A percentile compares a stretch with the other conserved stretches of the same genome.
These are phyloP conservation scores for Formica aserva DNA, from an alignment of 2,888 invertebrate genomes.

Conservation along the genomic window DNA sequence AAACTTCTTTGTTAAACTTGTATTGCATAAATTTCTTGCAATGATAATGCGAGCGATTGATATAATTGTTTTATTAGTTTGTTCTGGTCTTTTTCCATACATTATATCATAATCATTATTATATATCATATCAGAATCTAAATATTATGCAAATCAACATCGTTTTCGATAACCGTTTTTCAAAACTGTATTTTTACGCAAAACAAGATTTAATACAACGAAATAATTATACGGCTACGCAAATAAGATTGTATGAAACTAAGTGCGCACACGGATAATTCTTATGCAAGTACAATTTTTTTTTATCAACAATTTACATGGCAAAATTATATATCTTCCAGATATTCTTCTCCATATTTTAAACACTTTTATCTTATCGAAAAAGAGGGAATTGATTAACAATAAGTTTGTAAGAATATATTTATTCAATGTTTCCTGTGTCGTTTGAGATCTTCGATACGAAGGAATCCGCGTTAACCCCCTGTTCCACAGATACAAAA, in stretches of 20 bases:
- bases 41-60: not conserved
- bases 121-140: not conserved
- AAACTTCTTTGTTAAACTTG: not conserved
- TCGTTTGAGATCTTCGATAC: not conserved
- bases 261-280: not conserved
- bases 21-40: not conserved
- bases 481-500: not conserved
- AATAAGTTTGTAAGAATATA: not conserved
- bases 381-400: not conserved
- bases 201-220: not conserved
- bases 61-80: not conserved
- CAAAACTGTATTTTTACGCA: not conserved
- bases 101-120: not conserved
- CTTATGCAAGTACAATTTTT: not conserved
- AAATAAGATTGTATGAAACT: not conserved
- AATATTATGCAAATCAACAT: conserved; percentile 7
- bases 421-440: not conserved
- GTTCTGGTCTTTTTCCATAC: not conserved
- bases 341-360: not conserved
- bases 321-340: not conserved
- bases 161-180: not conserved
- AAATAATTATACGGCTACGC: not conserved
- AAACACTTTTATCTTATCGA: not conserved
- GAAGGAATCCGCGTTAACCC: not conserved
- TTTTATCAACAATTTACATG: not conserved